Percentiles rank a stretch among this genome's conserved stretches.
Conservation (phyloP, 2,888 invertebrate genomes). For the Drosophila kuntzei region DNA sequence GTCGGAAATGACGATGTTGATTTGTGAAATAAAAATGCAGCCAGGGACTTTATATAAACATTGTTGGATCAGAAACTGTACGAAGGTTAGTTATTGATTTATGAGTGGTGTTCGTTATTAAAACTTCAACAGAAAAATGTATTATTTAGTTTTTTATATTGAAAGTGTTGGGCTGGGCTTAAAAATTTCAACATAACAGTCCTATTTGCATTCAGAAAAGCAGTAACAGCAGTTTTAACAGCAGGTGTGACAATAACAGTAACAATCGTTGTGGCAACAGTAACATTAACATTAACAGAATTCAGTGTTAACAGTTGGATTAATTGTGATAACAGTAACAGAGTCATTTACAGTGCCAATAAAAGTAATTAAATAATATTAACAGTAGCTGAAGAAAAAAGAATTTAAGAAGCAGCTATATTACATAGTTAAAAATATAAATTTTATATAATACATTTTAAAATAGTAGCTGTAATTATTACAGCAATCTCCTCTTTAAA, state of each 20-base stretch:
- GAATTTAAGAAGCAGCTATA: too few species aligned
- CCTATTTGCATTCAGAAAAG: too few species aligned
- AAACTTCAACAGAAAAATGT: neutral
- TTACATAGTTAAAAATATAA: neutral
- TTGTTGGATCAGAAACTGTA: conserved; percentile 4
- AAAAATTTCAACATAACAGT: neutral
- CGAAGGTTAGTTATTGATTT: conserved; percentile 12
- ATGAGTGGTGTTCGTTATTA: neutral
- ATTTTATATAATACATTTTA: neutral
- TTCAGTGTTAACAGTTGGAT: too few species aligned
- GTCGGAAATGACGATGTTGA: conserved; percentile 36
- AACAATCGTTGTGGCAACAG: too few species aligned
- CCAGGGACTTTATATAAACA: neutral
- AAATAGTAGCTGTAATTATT: neutral
- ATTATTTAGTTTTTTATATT: neutral
- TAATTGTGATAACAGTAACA: neutral
- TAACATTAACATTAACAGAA: too few species aligned
- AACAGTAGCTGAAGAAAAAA: too few species aligned
- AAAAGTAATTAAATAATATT: neutral
- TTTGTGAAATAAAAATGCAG: conserved; percentile 14
- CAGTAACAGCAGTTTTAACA: too few species aligned
- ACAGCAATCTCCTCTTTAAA: neutral
- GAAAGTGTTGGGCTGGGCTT: too few species aligned
- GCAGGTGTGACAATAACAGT: neutral
- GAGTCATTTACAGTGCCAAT: neutral